These are phyloP conservation scores for Mythimna ferrago DNA, from an alignment of 2,888 invertebrate genomes.

Conservation along the genomic window DNA sequence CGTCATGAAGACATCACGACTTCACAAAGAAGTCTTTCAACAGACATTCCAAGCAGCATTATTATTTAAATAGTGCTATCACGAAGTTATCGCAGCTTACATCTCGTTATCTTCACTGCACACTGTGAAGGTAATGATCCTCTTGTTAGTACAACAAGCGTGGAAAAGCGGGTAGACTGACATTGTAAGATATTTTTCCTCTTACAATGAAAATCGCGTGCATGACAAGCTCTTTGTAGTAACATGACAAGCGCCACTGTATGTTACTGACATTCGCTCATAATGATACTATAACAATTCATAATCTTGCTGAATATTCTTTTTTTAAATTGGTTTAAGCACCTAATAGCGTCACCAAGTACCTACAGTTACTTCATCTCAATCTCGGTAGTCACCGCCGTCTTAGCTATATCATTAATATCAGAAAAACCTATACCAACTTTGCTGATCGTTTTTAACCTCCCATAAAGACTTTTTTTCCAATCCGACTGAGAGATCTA, in stretches of 20 bases:
- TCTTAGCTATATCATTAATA: neutral
- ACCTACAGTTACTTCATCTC: neutral
- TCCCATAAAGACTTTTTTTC: no score
- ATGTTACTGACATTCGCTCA: slow-evolving; percentile 5
- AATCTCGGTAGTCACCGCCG: neutral
- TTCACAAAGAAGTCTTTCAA: slow-evolving; percentile 37
- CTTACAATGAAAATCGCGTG: slow-evolving; percentile 26
- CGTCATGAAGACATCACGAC: slow-evolving; percentile 11
- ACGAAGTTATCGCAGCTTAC: slow-evolving; percentile 37
- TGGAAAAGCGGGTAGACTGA: slow-evolving; percentile 10
- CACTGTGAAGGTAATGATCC: slow-evolving; percentile 32
- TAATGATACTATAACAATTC: slow-evolving; percentile 10
- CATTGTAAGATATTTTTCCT: slow-evolving; percentile 9
- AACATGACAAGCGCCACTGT: slow-evolving; percentile 13
- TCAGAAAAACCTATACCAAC: neutral
- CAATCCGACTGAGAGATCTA: no score
- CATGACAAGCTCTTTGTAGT: slow-evolving; percentile 26
- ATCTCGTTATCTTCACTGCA: slow-evolving; percentile 49
- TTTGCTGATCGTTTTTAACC: no score
- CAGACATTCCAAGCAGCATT: slow-evolving; percentile 40
- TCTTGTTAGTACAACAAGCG: slow-evolving; percentile 7
- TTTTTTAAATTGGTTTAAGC: neutral
- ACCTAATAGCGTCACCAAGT: neutral
- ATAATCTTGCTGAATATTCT: neutral
- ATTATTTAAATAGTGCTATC: slow-evolving; percentile 50